phyloP scores from a whole-genome alignment of 1,140 invertebrate species.

The Drosophila setifemur region DNA sequence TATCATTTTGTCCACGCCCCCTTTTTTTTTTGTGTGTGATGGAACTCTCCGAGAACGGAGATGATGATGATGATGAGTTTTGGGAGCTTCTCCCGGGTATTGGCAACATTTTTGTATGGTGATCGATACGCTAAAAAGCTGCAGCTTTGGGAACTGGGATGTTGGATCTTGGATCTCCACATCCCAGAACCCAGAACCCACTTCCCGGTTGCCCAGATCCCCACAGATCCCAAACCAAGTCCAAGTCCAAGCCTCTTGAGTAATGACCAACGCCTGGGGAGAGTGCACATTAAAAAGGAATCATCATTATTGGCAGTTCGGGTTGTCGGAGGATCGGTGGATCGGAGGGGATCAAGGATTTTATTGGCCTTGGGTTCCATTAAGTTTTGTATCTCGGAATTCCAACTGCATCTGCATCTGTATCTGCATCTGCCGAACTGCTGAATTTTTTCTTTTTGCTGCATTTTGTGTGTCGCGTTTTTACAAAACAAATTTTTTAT shows the following conservation, averaged over 20 bases:
- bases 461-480: too few species aligned
- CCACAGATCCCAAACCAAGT: too few species aligned
- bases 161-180: background rate
- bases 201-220: background rate
- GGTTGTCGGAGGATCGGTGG: background rate
- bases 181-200: background rate
- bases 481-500: constrained; percentile 78
- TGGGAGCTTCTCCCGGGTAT: constrained; percentile 35
- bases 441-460: background rate
- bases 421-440: background rate
- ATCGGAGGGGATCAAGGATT: constrained; percentile 55
- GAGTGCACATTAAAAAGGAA: constrained; percentile 82
- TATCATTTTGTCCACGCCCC: constrained; percentile 82
- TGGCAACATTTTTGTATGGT: constrained; percentile 73
- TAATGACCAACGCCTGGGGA: constrained; percentile 75
- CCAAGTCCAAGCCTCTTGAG: constrained; percentile 35
- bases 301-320: constrained; percentile 80
- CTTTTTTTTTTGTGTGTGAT: constrained; percentile 11
- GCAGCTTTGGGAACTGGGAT: background rate
- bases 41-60: background rate
- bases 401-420: background rate
- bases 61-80: constrained; percentile 59
- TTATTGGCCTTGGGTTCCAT: constrained; percentile 53
- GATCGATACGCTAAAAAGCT: constrained; percentile 66
- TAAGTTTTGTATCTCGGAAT: constrained; percentile 23